These are phyloP conservation scores for Hoplodrina ambigua DNA, from an alignment of 2,888 invertebrate genomes.

Conservation along the genomic window DNA sequence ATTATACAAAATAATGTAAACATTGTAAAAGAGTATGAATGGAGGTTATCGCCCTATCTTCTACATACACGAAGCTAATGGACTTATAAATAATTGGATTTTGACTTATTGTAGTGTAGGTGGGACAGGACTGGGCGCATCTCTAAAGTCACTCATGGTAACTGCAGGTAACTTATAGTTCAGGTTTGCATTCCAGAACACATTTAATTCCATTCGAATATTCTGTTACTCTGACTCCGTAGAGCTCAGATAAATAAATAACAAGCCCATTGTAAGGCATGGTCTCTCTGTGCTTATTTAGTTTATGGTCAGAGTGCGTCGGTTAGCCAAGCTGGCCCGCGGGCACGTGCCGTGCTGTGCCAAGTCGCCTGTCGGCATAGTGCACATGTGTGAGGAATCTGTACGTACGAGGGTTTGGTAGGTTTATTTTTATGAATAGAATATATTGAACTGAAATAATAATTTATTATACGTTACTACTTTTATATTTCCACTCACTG, in stretches of 20 bases:
- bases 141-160: too few relatives aligned
- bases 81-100: too few relatives aligned
- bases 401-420: neutral
- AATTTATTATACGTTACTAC: neutral
- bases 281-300: constrained; percentile 4
- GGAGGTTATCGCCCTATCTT: neutral
- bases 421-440: neutral
- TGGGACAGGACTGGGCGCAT: too few relatives aligned
- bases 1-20: too few relatives aligned
- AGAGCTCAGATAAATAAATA: neutral
- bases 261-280: neutral
- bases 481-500: neutral
- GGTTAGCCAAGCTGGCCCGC: constrained; percentile 40
- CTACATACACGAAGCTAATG: too few relatives aligned
- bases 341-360: constrained; percentile 20
- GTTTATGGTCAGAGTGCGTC: constrained; percentile 11
- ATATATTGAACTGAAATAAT: neutral
- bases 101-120: too few relatives aligned
- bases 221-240: too few relatives aligned
- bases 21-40: neutral
- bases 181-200: too few relatives aligned
- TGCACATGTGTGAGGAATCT: constrained; percentile 48
- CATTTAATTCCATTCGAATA: too few relatives aligned
- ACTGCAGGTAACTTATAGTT: too few relatives aligned
- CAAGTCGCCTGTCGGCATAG: constrained; percentile 13